Evolutionary conservation across 1,140 invertebrate genomes (phyloP), one percentile per base, ranked within the genome.

Genomic region (Patella vulgata): DNA sequence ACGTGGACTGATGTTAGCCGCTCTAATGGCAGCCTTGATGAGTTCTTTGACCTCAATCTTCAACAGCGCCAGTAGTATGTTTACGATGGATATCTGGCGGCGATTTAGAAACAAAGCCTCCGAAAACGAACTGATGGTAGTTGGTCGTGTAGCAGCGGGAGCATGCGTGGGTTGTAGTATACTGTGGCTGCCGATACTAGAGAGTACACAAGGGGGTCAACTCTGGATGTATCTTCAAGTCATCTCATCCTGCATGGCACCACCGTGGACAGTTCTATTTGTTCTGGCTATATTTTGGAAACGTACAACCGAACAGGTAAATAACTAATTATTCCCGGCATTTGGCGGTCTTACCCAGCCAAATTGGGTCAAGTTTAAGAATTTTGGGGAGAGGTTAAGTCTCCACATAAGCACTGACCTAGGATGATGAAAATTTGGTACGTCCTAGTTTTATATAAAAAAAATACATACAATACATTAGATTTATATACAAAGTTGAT

Each of bases 11-110:
- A 86, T 87, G 85, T 53, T 87, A 48, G 84, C 86, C 6, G 86
- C 86, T 1, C 82, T 87, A 77, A 69, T 87, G 70, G 84, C 86
- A 19, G 85, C 86, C 31, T 68, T 87, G 25, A 86, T 87, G 84
- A 85, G 82, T 52, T 86, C 85, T 3, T 69, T 87, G 33, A 86
- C 86, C 14, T 87, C 86, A 9, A 84, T 87, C 36, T 86, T 87
- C 71, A 87, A 87, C 69, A 86, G 85, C 31, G 80, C 79, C 44
- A 86, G 85, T 17, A 86, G 86, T 1, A 83, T 87, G 30, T 86
- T 87, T 63, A 87, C 86, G 0, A 82, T 87, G 42, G 86, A 87
- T 63, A 77, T 87, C 36, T 87, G 81, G 53, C 77, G 74, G 25
- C 62, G 78, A 12, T 73, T 86, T 23, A 68, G 86, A 21, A 80